Conservation (phyloP, 2,888 invertebrate genomes). For the Ochlodes sylvanus region DNA sequence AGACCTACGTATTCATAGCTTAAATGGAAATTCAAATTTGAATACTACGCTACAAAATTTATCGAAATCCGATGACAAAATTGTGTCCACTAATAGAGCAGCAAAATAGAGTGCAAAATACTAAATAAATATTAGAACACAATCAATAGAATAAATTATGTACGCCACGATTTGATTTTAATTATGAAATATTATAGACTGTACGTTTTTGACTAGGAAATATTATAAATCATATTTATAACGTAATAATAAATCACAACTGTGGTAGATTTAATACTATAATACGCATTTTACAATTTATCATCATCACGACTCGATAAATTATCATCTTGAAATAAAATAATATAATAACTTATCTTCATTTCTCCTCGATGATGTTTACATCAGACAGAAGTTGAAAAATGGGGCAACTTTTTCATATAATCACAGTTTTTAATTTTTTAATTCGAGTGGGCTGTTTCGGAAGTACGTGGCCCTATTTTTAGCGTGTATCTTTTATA, state of each 20-base stretch:
- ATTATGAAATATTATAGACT: constrained; percentile 4
- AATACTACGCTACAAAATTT: constrained; percentile 69
- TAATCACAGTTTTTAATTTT: no score
- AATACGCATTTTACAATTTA: neutral
- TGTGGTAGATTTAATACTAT: neutral
- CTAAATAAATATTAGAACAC: constrained; percentile 58
- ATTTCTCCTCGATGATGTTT: neutral
- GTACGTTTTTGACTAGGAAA: neutral
- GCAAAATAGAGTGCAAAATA: constrained; percentile 45
- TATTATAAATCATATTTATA: neutral
- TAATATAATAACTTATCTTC: neutral
- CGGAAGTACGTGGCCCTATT: no score
- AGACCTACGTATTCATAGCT: constrained; percentile 64
- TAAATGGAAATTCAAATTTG: constrained; percentile 71
- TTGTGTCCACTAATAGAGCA: constrained; percentile 48
- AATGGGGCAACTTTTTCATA: no score
- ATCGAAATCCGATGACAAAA: constrained; percentile 60
- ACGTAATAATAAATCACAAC: neutral
- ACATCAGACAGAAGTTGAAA: no score
- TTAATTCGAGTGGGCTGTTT: no score
- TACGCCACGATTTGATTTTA: constrained; percentile 6
- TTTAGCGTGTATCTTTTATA: no score
- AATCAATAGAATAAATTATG: constrained; percentile 16
- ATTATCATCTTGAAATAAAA: neutral
- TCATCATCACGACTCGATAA: neutral